Evolutionary conservation across 2,888 invertebrate genomes (phyloP), one percentile per base, ranked within the genome.

Genomic region (Pogonocherus hispidulus): DNA sequence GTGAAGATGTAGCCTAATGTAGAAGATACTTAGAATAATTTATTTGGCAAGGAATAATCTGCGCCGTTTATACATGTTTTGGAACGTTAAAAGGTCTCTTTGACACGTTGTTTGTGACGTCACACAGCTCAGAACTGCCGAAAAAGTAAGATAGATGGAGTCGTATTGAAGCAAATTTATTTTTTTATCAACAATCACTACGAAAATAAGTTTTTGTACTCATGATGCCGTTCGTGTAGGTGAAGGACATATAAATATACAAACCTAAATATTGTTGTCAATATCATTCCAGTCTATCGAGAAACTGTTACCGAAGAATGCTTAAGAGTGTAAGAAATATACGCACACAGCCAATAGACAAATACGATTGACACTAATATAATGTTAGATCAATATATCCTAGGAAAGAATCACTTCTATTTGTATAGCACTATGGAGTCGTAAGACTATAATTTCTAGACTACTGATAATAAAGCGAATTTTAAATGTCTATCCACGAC

Each of bases 281-380:
- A 63, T 66, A 57, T 51, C 23, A 59, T 57, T 66, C 57, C 65
- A 51, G 18, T 49, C 41, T 56, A 59, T 57, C 65, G 5, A 18
- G 59, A 63, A 69, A 69, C 64, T 67, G 69, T 71, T 71, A 67
- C 65, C 60, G 67, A 51, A 73, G 74, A 72, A 67, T 68, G 76
- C 75, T 76, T 76, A 73, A 75, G 73, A 74, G 64, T 68, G 73
- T 74, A 73, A 67, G 66, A 69, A 66, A 69, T 63, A 71, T 81
- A 83, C 82, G 83, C 84, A 82, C 84, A 84, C 81, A 80, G 81
- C 81, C 81, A 83, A 79, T 82, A 83, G 82, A 83, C 82, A 83
- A 83, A 83, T 82, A 82, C 79, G 76, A 77, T 71, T 66, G 70
- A 75, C 77, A 77, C 77, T 76, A 75, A 68, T 71, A 69, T 75